Percentiles rank a stretch among this genome's conserved stretches.
These are phyloP conservation scores for Simalia tracyae DNA, from an alignment of 2,797 vertebrate species.

Conservation along the genomic window DNA sequence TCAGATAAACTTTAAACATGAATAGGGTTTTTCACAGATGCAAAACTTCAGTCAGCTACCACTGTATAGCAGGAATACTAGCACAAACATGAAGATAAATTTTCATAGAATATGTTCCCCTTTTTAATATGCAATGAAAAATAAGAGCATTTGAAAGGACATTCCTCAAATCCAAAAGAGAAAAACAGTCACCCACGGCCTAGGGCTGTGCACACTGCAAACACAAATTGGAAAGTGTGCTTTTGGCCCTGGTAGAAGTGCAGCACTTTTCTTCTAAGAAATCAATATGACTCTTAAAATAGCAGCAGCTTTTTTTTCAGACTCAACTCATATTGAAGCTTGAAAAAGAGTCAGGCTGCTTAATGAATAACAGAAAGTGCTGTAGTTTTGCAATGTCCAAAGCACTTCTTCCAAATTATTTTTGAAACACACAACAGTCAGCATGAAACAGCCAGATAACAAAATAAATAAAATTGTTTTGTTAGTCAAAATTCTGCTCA, in stretches of 20 bases:
- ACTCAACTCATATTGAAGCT: not conserved
- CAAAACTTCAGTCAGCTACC: not conserved
- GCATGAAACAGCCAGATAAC: not conserved
- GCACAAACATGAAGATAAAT: not conserved
- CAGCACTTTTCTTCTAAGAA: not conserved
- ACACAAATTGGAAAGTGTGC: not conserved
- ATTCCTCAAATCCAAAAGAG: not conserved
- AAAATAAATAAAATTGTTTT: not conserved
- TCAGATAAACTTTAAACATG: not conserved
- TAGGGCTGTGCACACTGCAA: not conserved
- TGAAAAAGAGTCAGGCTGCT: not conserved
- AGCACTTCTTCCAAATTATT: not conserved
- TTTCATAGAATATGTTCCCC: not conserved
- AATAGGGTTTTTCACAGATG: not conserved
- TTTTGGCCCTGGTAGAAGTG: not conserved
- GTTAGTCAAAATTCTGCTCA: not conserved
- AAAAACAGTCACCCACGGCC: not conserved
- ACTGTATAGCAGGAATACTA: not conserved
- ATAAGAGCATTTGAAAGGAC: not conserved
- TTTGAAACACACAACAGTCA: not conserved
- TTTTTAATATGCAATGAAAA: not conserved
- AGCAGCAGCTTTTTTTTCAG: not conserved
- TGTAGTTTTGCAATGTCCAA: not conserved
- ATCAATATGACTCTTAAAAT: not conserved
- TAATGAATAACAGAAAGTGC: not conserved